These are phyloP conservation scores for Chelmon rostratus DNA, from an alignment of 2,797 vertebrate species.

Conservation along the genomic window DNA sequence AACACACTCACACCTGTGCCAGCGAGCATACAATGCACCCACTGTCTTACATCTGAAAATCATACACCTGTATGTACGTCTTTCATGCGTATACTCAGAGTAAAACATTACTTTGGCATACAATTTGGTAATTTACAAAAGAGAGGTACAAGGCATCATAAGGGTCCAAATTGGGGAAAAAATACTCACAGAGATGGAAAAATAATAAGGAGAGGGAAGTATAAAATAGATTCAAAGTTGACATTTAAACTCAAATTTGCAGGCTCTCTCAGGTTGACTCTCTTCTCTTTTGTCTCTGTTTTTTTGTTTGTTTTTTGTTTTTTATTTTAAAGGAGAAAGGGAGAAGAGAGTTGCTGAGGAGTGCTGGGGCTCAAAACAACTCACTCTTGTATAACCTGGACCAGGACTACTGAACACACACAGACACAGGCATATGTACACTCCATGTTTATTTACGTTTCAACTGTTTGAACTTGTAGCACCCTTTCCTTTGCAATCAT, in stretches of 20 bases:
- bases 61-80: background rate
- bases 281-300: constrained; percentile 91
- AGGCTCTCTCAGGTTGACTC: constrained; percentile 84
- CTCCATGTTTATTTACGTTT: constrained; percentile 32
- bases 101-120: background rate
- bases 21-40: background rate
- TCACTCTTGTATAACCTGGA: constrained; percentile 87
- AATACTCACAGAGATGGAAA: too few relatives aligned
- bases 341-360: constrained; percentile 89
- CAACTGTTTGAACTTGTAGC: constrained; percentile 25
- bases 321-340: constrained; percentile 89
- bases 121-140: background rate
- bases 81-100: background rate
- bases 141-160: background rate
- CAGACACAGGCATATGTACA: constrained; percentile 55
- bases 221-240: constrained; percentile 23
- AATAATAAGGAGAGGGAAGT: background rate
- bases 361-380: constrained; percentile 81
- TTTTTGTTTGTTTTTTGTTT: constrained; percentile 32
- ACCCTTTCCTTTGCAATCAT: constrained; percentile 4
- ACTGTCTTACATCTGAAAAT: constrained; percentile 1
- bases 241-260: constrained; percentile 41
- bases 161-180: background rate
- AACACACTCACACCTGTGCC: constrained; percentile 3
- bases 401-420: constrained; percentile 84